Evolutionary conservation across 2,888 invertebrate species (phyloP).

Genomic region (Corbicula japonica): DNA sequence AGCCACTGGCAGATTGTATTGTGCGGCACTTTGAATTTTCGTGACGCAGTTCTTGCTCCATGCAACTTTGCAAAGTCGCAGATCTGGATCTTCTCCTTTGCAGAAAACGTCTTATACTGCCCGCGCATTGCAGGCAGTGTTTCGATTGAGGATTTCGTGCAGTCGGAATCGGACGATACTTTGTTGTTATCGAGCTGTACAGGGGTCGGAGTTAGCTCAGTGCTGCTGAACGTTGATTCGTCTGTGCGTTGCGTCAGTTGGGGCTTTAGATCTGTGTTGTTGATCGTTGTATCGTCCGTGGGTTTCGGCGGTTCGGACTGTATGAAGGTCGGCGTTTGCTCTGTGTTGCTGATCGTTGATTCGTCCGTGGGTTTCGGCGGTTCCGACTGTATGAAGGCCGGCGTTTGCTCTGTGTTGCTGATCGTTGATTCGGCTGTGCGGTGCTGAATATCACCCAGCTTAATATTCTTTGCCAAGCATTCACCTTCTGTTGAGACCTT

Average conservation of each 20-base stretch:
- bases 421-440: too few relatives aligned
- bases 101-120: not conserved
- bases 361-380: too few relatives aligned
- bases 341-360: too few relatives aligned
- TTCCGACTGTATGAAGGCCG: too few relatives aligned
- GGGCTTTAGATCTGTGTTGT: not conserved
- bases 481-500: too few relatives aligned
- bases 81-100: slow-evolving; percentile 12
- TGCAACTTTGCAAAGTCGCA: slow-evolving; percentile 1
- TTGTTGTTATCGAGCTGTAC: not conserved
- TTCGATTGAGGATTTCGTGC: not conserved
- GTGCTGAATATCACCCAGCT: too few relatives aligned
- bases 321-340: too few relatives aligned
- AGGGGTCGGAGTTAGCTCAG: not conserved
- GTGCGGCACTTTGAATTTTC: slow-evolving; percentile 20
- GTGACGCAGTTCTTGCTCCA: slow-evolving; percentile 8
- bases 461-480: too few relatives aligned
- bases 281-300: not conserved
- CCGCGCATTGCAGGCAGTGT: not conserved
- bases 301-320: too few relatives aligned
- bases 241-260: not conserved
- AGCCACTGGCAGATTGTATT: slow-evolving; percentile 6
- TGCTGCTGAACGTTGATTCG: not conserved
- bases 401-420: too few relatives aligned
- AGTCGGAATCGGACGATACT: not conserved